Conservation (phyloP, 1,140 invertebrate species). For the Ridgeia piscesae region DNA sequence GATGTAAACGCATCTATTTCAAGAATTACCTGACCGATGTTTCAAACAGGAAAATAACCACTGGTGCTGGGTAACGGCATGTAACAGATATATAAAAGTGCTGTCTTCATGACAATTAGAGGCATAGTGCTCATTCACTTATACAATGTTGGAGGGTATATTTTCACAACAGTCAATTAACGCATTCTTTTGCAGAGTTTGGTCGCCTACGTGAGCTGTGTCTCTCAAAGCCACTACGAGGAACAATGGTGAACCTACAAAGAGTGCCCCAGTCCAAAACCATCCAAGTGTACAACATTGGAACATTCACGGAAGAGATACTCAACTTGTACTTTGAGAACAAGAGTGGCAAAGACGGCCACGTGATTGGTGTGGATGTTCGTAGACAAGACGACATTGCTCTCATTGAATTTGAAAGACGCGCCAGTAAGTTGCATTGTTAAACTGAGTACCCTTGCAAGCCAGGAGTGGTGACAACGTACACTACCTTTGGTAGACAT, state of each 20-base stretch:
- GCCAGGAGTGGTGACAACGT: too few species aligned
- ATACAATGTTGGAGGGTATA: background rate
- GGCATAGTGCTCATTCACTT: background rate
- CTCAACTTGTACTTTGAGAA: background rate
- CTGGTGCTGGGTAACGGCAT: background rate
- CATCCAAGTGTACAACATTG: constrained; percentile 11
- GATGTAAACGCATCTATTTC: too few species aligned
- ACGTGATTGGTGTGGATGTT: background rate
- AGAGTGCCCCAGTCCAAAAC: background rate
- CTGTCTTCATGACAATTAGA: background rate
- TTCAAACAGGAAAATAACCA: background rate
- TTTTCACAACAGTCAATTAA: background rate
- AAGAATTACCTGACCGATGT: background rate
- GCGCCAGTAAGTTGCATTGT: background rate
- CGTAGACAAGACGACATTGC: background rate
- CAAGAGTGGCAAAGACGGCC: background rate
- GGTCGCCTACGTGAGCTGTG: background rate
- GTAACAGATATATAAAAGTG: background rate
- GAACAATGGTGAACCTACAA: background rate
- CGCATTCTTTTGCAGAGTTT: background rate
- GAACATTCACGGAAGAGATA: background rate
- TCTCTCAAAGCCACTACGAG: background rate
- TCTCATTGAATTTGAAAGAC: background rate
- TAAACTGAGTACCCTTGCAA: background rate
- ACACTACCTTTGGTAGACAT: too few species aligned